Conservation (phyloP, 2,797 vertebrate species). For the Thamnophis elegans region DNA sequence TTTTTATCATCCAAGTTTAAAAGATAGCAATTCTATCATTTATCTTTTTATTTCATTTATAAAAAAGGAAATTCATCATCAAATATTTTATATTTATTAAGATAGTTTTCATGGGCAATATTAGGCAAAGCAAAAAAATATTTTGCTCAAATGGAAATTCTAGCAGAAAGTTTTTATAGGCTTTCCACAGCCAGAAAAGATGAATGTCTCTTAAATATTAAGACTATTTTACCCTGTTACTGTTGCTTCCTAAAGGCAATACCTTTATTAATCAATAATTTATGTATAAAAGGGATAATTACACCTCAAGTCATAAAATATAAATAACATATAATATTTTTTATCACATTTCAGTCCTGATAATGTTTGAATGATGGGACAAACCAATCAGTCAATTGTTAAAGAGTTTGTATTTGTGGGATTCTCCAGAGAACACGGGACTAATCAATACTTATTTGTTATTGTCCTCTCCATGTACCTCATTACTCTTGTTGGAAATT, state of each 20-base stretch:
- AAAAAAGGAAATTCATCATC: neutral
- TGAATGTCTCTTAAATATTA: neutral
- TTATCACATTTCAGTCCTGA: neutral
- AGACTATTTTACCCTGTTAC: neutral
- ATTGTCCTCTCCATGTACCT: neutral
- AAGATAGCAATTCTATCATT: neutral
- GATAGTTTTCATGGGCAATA: neutral
- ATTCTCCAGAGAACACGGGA: neutral
- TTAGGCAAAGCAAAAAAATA: neutral
- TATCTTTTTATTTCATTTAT: neutral
- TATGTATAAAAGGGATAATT: neutral
- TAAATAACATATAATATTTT: neutral
- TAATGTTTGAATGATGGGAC: neutral
- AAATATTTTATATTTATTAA: neutral
- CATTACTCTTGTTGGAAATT: neutral
- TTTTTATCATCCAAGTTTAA: neutral
- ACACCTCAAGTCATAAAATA: neutral
- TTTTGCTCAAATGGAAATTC: neutral
- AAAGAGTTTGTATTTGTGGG: neutral
- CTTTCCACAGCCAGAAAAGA: neutral
- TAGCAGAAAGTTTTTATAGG: neutral
- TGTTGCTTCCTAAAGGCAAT: neutral
- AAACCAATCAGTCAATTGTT: neutral
- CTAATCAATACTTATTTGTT: neutral
- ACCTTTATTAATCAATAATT: neutral